Percentiles rank a stretch among this genome's conserved stretches.
Conservation (phyloP, 2,888 invertebrate genomes). For the Hydroisotoma schaefferi region DNA sequence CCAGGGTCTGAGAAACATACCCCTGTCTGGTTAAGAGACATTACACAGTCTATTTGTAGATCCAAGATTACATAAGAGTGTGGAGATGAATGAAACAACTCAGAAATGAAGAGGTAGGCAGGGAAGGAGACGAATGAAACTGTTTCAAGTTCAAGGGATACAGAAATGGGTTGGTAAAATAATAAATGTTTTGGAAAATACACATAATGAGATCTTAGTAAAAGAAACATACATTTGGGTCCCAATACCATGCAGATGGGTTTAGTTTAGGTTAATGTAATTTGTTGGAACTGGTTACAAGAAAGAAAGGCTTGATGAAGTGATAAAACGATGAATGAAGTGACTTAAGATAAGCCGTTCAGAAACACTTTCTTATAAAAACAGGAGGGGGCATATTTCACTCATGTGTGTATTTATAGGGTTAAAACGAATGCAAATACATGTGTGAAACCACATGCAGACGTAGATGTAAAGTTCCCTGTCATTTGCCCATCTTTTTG, state of each 20-base stretch:
- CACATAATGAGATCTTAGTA: neutral
- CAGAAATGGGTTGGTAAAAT: neutral
- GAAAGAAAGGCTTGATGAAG: constrained; percentile 42
- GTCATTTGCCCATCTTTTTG: no score
- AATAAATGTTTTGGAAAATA: neutral
- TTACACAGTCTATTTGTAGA: constrained; percentile 7
- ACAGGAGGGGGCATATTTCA: no score
- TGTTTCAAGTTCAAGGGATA: constrained; percentile 2
- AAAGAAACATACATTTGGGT: no score
- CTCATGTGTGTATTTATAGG: no score
- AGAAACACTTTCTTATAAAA: constrained; percentile 7
- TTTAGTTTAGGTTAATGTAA: no score
- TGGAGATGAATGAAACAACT: constrained; percentile 1
- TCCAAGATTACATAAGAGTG: neutral
- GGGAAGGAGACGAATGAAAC: no score
- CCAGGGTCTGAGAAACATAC: neutral
- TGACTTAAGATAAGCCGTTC: constrained; percentile 16
- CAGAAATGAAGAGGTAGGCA: neutral
- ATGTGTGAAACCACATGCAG: no score
- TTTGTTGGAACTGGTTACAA: neutral
- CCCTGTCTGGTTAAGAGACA: neutral
- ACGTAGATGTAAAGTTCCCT: no score
- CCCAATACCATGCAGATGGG: no score
- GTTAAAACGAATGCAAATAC: no score
- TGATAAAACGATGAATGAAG: constrained; percentile 44